phyloP scores from a whole-genome alignment of 2,888 invertebrate genomes.

The Encarsia formosa region DNA sequence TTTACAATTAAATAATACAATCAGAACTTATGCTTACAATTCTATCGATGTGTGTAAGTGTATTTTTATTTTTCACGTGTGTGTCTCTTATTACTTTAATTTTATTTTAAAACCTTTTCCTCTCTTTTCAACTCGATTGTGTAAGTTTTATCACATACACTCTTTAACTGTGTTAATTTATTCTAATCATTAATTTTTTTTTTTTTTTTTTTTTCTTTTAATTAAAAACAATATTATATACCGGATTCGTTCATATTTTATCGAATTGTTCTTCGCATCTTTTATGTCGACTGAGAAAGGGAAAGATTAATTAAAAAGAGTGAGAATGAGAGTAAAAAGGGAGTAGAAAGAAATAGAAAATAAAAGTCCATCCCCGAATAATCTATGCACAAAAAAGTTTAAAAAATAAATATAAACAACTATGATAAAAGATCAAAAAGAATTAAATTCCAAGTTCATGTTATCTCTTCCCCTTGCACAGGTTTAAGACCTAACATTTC shows the following conservation, averaged over 20 bases:
- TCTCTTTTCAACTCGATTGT: constrained; percentile 15
- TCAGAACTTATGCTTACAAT: constrained; percentile 29
- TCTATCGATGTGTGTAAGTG: constrained; percentile 29
- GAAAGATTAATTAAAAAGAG: constrained; percentile 18
- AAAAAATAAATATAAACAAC: constrained; percentile 15
- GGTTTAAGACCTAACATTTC: constrained; percentile 9
- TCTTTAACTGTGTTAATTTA: constrained; percentile 8
- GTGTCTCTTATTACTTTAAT: constrained; percentile 22
- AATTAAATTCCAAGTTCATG: constrained; percentile 16
- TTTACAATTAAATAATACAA: constrained; percentile 30
- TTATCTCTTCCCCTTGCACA: not conserved
- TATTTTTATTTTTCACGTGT: constrained; percentile 21
- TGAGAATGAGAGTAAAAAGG: constrained; percentile 22
- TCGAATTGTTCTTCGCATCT: constrained; percentile 7
- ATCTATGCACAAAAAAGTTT: constrained; percentile 8
- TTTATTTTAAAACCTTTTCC: constrained; percentile 21
- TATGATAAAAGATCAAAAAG: constrained; percentile 20
- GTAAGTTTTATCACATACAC: not conserved
- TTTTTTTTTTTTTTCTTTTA: constrained; percentile 2
- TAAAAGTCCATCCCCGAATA: constrained; percentile 7
- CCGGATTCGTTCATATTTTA: constrained; percentile 1
- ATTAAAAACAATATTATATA: constrained; percentile 6
- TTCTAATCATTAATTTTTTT: not conserved
- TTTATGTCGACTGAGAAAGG: constrained; percentile 21
- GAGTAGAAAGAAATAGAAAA: constrained; percentile 14